Percentiles rank a stretch among this genome's conserved stretches.
These are phyloP conservation scores for Platerodrilus igneus DNA, from an alignment of 2,888 invertebrate genomes.

Conservation along the genomic window DNA sequence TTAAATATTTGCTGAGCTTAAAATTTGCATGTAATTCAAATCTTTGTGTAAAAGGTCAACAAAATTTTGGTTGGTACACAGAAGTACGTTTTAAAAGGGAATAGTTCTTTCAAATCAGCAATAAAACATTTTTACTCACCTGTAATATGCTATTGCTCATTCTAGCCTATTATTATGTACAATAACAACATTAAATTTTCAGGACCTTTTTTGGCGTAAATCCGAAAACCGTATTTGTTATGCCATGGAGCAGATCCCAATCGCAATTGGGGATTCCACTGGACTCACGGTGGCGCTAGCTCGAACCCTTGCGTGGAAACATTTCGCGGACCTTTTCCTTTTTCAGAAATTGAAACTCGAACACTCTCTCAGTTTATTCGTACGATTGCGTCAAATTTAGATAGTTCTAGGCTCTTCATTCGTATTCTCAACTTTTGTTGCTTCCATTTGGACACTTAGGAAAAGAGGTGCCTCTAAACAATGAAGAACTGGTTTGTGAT, in stretches of 20 bases:
- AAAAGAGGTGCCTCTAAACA: constrained; percentile 55
- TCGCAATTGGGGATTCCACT: constrained; percentile 69
- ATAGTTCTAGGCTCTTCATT: constrained; percentile 67
- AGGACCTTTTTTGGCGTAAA: constrained; percentile 69
- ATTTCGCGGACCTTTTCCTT: constrained; percentile 62
- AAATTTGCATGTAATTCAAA: too few relatives aligned
- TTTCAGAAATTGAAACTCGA: constrained; percentile 66
- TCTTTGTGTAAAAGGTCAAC: too few relatives aligned
- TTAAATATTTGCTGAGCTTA: too few relatives aligned
- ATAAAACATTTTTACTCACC: too few relatives aligned
- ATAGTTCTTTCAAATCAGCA: too few relatives aligned
- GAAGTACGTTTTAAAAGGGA: too few relatives aligned
- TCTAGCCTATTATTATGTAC: too few relatives aligned
- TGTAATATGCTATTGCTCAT: too few relatives aligned
- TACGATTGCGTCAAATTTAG: constrained; percentile 48
- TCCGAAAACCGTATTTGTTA: constrained; percentile 52
- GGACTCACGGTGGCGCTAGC: constrained; percentile 60
- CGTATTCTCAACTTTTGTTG: constrained; percentile 66
- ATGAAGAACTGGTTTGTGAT: constrained; percentile 57
- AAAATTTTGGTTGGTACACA: too few relatives aligned
- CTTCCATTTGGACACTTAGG: constrained; percentile 66
- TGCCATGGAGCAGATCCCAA: constrained; percentile 71
- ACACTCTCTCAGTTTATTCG: constrained; percentile 54
- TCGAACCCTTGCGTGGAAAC: constrained; percentile 55
- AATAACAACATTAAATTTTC: too few relatives aligned